phyloP scores from a whole-genome alignment of 2,797 vertebrate genomes.

The Pseudochirops corinnae region DNA sequence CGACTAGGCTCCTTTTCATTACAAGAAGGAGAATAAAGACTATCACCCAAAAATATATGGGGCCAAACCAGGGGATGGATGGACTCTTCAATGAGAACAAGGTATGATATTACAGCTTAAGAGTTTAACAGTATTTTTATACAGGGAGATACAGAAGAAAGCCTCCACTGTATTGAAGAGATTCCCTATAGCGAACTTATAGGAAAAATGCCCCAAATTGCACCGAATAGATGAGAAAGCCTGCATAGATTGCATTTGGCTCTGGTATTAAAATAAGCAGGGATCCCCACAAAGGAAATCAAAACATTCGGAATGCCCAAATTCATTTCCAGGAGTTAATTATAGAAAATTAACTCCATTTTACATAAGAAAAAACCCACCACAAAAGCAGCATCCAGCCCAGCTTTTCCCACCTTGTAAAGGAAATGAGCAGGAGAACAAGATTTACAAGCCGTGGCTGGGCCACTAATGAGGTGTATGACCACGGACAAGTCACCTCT shows the following conservation, averaged over 20 bases:
- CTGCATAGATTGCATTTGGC: background rate
- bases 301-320: background rate
- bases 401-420: background rate
- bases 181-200: background rate
- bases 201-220: background rate
- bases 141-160: background rate
- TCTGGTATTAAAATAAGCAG: background rate
- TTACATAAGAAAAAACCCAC: background rate
- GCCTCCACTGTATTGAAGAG: background rate
- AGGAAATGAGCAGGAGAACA: background rate
- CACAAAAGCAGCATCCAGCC: background rate
- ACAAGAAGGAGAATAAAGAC: background rate
- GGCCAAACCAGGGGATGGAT: background rate
- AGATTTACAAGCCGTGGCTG: background rate
- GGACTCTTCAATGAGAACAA: background rate
- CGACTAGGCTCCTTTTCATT: background rate
- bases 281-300: background rate
- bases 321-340: slow-evolving; percentile 4
- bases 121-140: background rate
- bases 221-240: background rate
- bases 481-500: background rate
- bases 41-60: background rate
- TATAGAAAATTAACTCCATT: background rate
- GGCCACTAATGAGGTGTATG: background rate
- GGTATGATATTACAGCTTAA: background rate